These are phyloP conservation scores for Scaptodrosophila lebanonensis DNA, from an alignment of 1,140 invertebrate species.

Conservation along the genomic window DNA sequence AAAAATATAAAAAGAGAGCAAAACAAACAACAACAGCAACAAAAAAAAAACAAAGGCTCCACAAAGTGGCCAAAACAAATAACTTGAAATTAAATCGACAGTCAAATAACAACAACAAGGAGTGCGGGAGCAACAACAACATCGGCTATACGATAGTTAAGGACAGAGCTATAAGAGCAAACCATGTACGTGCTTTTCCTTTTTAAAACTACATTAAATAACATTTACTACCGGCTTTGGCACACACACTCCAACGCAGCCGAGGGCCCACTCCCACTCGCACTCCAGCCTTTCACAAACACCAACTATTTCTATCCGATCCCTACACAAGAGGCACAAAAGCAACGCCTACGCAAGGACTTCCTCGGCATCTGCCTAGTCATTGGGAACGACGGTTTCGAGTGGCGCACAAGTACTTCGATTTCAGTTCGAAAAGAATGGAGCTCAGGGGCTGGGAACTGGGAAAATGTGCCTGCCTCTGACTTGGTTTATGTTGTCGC, in stretches of 20 bases:
- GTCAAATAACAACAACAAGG: slow-evolving; percentile 7
- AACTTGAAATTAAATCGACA: slow-evolving; percentile 53
- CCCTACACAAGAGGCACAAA: not conserved
- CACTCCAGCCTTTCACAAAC: not conserved
- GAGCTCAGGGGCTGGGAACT: not conserved
- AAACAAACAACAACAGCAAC: not conserved
- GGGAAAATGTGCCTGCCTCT: slow-evolving; percentile 3
- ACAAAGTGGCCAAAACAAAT: slow-evolving; percentile 46
- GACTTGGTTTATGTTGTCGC: slow-evolving; percentile 56
- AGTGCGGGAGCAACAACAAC: slow-evolving; percentile 3
- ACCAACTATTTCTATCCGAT: slow-evolving; percentile 12
- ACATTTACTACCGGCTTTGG: slow-evolving; percentile 36
- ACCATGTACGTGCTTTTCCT: slow-evolving; percentile 52
- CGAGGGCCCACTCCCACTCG: not conserved
- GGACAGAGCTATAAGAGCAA: slow-evolving; percentile 13
- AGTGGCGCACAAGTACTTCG: slow-evolving; percentile 57
- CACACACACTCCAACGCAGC: not conserved
- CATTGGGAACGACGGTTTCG: slow-evolving; percentile 48
- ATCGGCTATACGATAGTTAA: slow-evolving; percentile 34
- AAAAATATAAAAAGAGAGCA: slow-evolving; percentile 19
- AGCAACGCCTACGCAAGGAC: too few species aligned
- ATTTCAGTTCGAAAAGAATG: slow-evolving; percentile 46
- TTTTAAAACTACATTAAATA: slow-evolving; percentile 61
- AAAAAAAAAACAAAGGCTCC: slow-evolving; percentile 11
- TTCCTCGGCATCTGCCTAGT: slow-evolving; percentile 8